Conservation (phyloP, 2,797 vertebrate species). For the Masticophis lateralis region DNA sequence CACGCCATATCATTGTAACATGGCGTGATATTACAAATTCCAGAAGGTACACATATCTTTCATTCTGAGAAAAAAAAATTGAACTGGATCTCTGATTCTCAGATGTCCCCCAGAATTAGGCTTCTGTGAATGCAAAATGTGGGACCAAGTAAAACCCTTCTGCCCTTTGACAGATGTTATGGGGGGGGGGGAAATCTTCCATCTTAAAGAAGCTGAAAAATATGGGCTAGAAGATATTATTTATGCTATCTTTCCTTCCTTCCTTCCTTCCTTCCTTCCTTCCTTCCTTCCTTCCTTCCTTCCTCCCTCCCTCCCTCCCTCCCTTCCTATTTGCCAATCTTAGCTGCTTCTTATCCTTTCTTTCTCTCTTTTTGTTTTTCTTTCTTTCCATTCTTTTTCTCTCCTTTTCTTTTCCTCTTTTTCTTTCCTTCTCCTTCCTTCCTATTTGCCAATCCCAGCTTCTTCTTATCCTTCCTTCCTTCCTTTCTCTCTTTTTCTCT, state of each 20-base stretch:
- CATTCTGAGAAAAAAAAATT: neutral
- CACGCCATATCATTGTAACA: neutral
- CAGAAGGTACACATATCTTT: neutral
- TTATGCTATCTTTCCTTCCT: slow-evolving; percentile 28
- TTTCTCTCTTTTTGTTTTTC: too few species aligned
- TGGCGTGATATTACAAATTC: neutral
- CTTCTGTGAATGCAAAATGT: neutral
- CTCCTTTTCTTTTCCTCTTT: too few species aligned
- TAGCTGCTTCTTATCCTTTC: too few species aligned
- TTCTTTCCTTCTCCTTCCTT: too few species aligned
- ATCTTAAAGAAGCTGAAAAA: neutral
- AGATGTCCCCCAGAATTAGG: neutral
- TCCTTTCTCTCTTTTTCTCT: too few species aligned
- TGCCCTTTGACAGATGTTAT: neutral
- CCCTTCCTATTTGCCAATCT: too few species aligned
- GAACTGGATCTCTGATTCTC: too few species aligned
- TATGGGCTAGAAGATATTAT: slow-evolving; percentile 36
- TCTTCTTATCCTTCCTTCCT: too few species aligned
- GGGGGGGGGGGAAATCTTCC: neutral
- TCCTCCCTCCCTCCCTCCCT: neutral
- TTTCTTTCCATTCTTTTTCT: too few species aligned
- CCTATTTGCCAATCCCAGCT: too few species aligned
- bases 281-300: neutral
- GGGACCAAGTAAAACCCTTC: neutral
- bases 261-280: neutral